Evolutionary conservation across 2,888 invertebrate genomes (phyloP), one percentile per base, ranked within the genome.

Genomic region (Eudasyphora cyanicolor): DNA sequence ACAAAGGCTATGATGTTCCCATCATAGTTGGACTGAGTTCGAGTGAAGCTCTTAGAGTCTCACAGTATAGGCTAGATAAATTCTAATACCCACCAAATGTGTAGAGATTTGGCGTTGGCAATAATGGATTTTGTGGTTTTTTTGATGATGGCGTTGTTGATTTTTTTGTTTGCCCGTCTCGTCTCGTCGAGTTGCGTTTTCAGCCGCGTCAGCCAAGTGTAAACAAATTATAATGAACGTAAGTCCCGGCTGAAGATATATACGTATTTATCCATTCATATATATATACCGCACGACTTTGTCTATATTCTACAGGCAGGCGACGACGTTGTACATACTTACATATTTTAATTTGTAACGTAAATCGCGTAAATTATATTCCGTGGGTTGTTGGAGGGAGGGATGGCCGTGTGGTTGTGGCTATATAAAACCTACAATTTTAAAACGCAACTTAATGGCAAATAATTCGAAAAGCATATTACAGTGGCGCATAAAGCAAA

Each of bases 111-210:
- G 57, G 78, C 60, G 32, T 75, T 76, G 76, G 78, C 78, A 79
- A 79, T 81, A 76, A 84, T 79, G 84, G 84, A 81, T 84, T 81
- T 79, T 81, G 78, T 81, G 84, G 84, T 64, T 82, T 29, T 38
- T 76, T 51, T 51, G 51, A 51, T 51, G 38, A 67, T 67, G 42
- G 67, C 21, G 42, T 17, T 67, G 6, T 67, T 57, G 10, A 5
- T 57, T 57, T 57, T 27, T 35, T 35, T n/a, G n/a, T 35, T 64
- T 38, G 42, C 42, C 7, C 42, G 17, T 1, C 14, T 17, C 35
- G 21, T 12, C 38, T 21, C n/a, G 42, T 2, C n/a, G 27, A 4
- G 14, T 3, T n/a, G 17, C 27, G n/a, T 21, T 42, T 2, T 29
- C 57, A 4, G 14, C 2, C 17, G 17, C 27, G n/a, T 38, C 19